Base-by-base conservation (phyloP, 2,888 invertebrate species). In the Monoplex corrugatus region DNA sequence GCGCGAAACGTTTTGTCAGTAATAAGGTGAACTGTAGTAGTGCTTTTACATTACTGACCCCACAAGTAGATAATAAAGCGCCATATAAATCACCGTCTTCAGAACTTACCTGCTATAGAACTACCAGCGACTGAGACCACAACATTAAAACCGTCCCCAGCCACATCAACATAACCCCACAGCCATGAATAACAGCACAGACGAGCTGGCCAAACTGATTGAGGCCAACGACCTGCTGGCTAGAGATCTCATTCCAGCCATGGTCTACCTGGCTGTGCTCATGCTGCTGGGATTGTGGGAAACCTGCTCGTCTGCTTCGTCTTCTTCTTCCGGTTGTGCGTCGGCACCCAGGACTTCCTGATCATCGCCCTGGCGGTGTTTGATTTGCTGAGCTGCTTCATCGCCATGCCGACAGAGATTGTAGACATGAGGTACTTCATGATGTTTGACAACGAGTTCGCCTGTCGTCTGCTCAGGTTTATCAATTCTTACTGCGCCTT, bases 351-450 rank as follows among this genome's bases (percentile, higher is more conserved):
- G 72, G 90, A 93, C 80, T 92, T 92, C 84, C 94, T 93, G 87
- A 94, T 94, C 82, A 82, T 93, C 32, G 92, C 91, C 86, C 89
- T 94, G 43, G 94, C 93, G 0, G 92, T 92, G 82, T 93, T 93
- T n/a, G 94, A 94, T 68, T 88, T 94, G 43, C 91, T 94, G 44
- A 92, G 92, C 0, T 94, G 94, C 84, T 90, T 90, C 38, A 91
- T 94, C 13, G 92, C 93, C 8, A 94, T 94, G 92, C 94, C 94
- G 0, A 87, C 92, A 5, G 92, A 94, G 50, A 92, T 94, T 45
- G 93, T 93, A 5, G 94, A 93, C 87, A 93, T 94, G 90, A 80
- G 92, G 0, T 93, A 91, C 78, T 93, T 93, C 40, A 92, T 92
- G 68, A 93, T 92, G 93, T 94, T 94, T 84, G 91, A 92, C 45